phyloP scores from a whole-genome alignment of 2,888 invertebrate species.

The Thelaira solivaga region DNA sequence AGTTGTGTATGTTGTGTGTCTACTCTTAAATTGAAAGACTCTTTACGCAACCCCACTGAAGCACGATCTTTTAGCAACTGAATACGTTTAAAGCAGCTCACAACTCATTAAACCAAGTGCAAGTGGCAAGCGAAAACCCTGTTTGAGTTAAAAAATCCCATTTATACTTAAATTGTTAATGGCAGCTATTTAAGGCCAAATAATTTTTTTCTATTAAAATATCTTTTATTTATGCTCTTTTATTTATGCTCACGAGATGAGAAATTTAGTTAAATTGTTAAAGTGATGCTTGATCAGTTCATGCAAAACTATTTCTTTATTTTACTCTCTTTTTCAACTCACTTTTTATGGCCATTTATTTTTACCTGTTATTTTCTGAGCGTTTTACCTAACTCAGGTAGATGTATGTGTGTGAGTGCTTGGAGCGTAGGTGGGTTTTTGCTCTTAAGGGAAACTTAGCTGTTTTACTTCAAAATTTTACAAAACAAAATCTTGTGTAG shows the following conservation, averaged over 20 bases:
- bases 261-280: neutral
- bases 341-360: neutral
- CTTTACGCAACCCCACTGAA: conserved; percentile 16
- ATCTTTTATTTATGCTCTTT: neutral
- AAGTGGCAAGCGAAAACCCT: neutral
- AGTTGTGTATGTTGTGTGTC: too few species aligned
- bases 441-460: neutral
- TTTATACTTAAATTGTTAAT: neutral
- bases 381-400: neutral
- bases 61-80: conserved; percentile 43
- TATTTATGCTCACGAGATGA: neutral
- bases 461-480: neutral
- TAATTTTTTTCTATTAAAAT: neutral
- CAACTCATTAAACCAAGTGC: conserved; percentile 4
- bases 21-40: neutral
- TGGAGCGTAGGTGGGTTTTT: neutral
- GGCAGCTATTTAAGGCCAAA: conserved; percentile 21
- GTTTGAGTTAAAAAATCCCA: conserved; percentile 17
- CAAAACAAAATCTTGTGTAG: too few species aligned
- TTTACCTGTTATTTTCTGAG: conserved; percentile 41
- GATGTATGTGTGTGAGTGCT: neutral
- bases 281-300: conserved; percentile 1
- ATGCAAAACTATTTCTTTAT: neutral
- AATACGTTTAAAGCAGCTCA: conserved; percentile 39
- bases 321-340: conserved; percentile 29